These are phyloP conservation scores for Eupithecia tripunctaria DNA, from an alignment of 2,888 invertebrate genomes.

Conservation along the genomic window DNA sequence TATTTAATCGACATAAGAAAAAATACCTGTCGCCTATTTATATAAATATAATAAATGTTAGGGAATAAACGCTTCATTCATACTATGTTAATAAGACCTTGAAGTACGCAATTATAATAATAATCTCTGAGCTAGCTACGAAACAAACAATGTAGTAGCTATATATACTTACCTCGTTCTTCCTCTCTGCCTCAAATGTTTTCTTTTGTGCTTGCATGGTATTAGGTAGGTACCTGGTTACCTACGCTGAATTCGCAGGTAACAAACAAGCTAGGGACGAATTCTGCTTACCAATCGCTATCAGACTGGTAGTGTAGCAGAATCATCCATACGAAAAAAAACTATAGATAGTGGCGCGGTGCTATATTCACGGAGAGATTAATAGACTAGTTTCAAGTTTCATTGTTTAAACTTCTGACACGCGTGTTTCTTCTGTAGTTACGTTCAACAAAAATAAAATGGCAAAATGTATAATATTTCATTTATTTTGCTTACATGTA, in stretches of 20 bases:
- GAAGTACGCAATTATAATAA: not conserved
- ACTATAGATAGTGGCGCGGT: too few species aligned
- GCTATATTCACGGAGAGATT: too few species aligned
- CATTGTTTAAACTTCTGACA: not conserved
- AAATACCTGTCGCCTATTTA: too few species aligned
- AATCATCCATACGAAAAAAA: too few species aligned
- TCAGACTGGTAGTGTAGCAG: too few species aligned
- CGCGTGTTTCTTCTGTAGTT: too few species aligned
- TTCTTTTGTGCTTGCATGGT: not conserved
- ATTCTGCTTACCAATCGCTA: not conserved
- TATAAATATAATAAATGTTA: too few species aligned
- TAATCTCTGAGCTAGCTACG: not conserved
- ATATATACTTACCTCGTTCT: not conserved
- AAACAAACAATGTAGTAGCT: not conserved
- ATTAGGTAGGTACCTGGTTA: not conserved
- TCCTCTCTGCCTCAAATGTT: constrained; percentile 4
- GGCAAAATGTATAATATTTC: not conserved
- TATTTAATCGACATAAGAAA: too few species aligned
- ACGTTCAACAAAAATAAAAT: not conserved
- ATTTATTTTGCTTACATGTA: too few species aligned
- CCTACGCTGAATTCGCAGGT: not conserved
- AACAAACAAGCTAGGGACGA: not conserved
- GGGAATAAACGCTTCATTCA: too few species aligned
- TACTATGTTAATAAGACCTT: not conserved
- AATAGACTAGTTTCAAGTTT: not conserved